Evolutionary conservation across 1,140 invertebrate genomes (phyloP), one percentile per base, ranked within the genome.

Genomic region (Penaeus vannamei): DNA sequence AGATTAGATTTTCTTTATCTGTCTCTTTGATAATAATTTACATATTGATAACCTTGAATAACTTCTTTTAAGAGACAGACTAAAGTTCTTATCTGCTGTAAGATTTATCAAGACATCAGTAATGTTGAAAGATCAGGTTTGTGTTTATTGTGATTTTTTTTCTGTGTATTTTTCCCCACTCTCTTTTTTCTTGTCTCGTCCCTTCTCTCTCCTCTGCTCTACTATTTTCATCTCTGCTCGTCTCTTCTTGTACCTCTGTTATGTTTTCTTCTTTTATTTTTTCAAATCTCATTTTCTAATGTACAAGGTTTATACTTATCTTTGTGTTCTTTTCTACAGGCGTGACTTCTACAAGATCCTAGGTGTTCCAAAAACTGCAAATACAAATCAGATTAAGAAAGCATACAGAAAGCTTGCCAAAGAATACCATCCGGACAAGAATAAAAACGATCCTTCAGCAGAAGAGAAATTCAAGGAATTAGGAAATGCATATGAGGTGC

Each of bases 381-480:
- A 94, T 92, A 95, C 95, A 79, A 98, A 99, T 94, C 96, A 99
- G 93, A 98, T 99, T 66, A 99, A 99, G 93, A 99, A 99, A 94
- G 98, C 98, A 5, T 99, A 99, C 93, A 95, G 99, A 92, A 96
- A 96, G 92, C 93, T 98, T 93, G 99, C 99, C 0, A 99, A 99
- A 94, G 97, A 99, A 93, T 93, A 99, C 66, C 99, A 99, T 95
- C 99, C 99, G 26, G 99, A 99, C 92, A 99, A 99, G 93, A 99
- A 99, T 93, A 96, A 96, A 93, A 96, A 98, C 94, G 98, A 99
- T 94, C 97, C 97, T 23, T 95, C 97, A 90, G 97, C 99, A 1
- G 96, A 97, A 2, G 95, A 95, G 92, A 98, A 98, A 93, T 99
- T 99, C 93, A 97, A 99, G 94, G 98, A 99, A 93, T 94, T 99